Base-by-base conservation (phyloP, 2,888 invertebrate species). In the Ecliptopera silaceata region DNA sequence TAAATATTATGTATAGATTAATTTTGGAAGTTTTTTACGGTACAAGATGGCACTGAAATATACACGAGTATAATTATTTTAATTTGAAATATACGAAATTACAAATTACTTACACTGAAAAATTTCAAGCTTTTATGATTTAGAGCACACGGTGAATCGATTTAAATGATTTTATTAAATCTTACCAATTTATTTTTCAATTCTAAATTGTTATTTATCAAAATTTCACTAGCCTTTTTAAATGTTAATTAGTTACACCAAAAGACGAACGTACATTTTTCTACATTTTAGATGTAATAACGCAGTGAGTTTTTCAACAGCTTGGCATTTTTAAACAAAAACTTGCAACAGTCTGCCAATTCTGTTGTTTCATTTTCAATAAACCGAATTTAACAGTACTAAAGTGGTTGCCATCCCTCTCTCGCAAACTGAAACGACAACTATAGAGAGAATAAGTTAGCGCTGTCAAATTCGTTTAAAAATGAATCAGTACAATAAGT, bases 141-240 rank as follows among this genome's bases (percentile, higher is more conserved):
- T 42, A 59, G 47, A 42, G 61, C 56, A 61, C 56, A 57, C 49
- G 38, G 57, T 63, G 58, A 76, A 72, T 74, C 66, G 70, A 71
- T 68, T 72, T 66, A 76, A 68, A 77, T 50, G 56, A 51, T 77
- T 77, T 78, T 77, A 78, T 79, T 77, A 75, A 74, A 83, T 69
- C 78, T 82, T 86, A 84, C 75, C 66, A 79, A 79, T 84, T 84
- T 82, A 77, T 81, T 80, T 81, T 84, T 83, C 86, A 84, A 83
- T 79, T 88, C 84, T 89, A 90, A 36, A 83, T 77, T 84, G 85
- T 84, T 85, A 83, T 80, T 84, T 90, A 90, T 89, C 86, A 90
- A 91, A 91, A 90, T 84, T 86, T 91, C 91, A 91, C 91, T 91
- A 91, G 91, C 91, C 91, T 91, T 91, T 88, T 84, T 85, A 75